phyloP scores from a whole-genome alignment of 35 echinoderm and acorn worm species.

The Heliocidaris tuberculata region DNA sequence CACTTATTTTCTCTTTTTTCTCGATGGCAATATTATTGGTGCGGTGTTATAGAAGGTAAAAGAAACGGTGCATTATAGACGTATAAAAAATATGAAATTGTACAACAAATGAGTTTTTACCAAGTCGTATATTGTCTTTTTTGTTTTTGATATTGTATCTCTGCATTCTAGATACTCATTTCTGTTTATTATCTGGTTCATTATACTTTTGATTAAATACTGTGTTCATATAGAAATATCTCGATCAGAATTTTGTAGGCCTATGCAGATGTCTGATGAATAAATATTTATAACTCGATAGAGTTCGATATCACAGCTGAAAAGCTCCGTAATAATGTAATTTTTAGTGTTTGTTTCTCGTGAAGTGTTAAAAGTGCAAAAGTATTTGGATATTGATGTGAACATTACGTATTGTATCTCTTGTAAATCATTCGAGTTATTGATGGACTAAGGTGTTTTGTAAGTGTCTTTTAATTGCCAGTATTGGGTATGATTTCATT shows the following conservation, averaged over 20 bases:
- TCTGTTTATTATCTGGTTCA: background rate
- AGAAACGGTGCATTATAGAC: background rate
- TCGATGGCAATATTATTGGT: background rate
- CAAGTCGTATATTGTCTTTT: background rate
- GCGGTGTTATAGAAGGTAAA: background rate
- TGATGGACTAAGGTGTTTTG: background rate
- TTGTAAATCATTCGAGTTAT: background rate
- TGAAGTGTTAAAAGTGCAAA: background rate
- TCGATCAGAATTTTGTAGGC: background rate
- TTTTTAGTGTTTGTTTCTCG: background rate
- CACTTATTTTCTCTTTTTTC: background rate
- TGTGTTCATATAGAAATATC: background rate
- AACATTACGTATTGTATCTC: background rate
- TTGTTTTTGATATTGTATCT: background rate
- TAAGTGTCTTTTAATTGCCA: background rate
- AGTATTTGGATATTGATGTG: background rate
- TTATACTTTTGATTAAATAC: background rate
- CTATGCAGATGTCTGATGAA: background rate
- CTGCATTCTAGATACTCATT: background rate
- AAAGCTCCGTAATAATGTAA: background rate
- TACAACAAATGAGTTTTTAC: background rate
- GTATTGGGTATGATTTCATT: background rate
- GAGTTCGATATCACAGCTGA: background rate
- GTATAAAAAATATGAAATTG: background rate
- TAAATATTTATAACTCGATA: background rate